Conservation (phyloP, 2,888 invertebrate genomes). For the Frankliniella fusca region DNA sequence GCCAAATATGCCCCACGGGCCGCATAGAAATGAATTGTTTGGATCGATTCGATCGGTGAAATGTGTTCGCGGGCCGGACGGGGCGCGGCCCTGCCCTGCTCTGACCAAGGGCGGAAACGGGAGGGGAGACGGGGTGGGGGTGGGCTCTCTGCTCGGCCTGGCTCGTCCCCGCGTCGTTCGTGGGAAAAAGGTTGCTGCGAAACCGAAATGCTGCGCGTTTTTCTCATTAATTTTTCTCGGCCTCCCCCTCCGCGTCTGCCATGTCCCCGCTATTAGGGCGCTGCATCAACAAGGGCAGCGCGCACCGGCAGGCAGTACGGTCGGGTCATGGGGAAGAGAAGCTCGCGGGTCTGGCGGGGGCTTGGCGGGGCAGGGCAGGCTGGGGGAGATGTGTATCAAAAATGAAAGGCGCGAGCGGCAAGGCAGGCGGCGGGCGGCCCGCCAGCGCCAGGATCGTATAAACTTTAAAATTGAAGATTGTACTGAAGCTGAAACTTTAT, state of each 20-base stretch:
- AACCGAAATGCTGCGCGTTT: too few species aligned
- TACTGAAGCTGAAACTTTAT: background rate
- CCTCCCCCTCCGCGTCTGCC: too few species aligned
- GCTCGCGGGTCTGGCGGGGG: background rate
- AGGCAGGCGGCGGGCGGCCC: background rate
- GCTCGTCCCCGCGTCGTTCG: too few species aligned
- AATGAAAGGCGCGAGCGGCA: background rate
- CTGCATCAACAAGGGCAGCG: background rate
- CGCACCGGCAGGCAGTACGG: background rate
- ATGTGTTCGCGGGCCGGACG: background rate
- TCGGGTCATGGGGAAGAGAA: too few species aligned
- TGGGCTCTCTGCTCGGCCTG: too few species aligned
- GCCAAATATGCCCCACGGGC: constrained; percentile 17
- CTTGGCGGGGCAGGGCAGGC: background rate
- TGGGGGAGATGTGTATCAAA: background rate
- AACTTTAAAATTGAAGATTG: constrained; percentile 25
- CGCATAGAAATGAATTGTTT: constrained; percentile 23
- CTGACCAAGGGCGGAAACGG: background rate
- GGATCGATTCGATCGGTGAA: background rate
- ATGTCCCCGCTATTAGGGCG: too few species aligned
- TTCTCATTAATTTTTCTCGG: too few species aligned
- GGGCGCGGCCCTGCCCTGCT: background rate
- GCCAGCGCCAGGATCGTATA: background rate
- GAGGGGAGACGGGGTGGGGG: background rate
- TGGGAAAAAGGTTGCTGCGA: too few species aligned